Percentiles rank a stretch among this genome's conserved stretches.
These are phyloP conservation scores for Riptortus pedestris DNA, from an alignment of 1,140 invertebrate species.

Conservation along the genomic window DNA sequence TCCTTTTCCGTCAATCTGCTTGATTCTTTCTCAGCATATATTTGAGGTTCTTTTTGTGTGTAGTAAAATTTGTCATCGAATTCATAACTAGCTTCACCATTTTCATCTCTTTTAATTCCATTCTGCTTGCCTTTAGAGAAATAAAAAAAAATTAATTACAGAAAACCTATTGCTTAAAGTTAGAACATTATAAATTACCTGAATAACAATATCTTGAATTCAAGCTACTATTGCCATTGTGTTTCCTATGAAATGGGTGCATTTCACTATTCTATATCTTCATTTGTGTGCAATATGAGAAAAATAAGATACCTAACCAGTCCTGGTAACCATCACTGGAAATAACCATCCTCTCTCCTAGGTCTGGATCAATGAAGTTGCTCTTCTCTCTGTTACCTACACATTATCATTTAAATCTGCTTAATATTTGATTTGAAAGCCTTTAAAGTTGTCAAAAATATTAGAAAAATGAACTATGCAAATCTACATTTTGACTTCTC, in stretches of 20 bases:
- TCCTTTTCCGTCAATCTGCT: conserved; percentile 21
- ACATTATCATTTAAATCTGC: too few species aligned
- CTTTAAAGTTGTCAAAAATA: too few species aligned
- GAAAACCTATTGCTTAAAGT: neutral
- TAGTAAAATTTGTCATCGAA: conserved; percentile 19
- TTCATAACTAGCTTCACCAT: conserved; percentile 12
- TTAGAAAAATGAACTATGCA: too few species aligned
- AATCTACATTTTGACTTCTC: too few species aligned
- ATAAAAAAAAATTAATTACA: neutral
- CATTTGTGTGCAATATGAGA: neutral
- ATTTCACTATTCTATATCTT: neutral
- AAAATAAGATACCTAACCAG: too few species aligned
- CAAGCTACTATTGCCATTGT: neutral
- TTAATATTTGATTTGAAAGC: too few species aligned
- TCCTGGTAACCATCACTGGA: too few species aligned
- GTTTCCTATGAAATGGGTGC: conserved; percentile 15
- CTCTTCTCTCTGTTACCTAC: too few species aligned
- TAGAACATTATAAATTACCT: neutral
- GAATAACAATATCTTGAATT: neutral
- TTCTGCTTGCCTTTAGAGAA: neutral
- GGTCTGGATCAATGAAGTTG: too few species aligned
- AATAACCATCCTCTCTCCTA: too few species aligned
- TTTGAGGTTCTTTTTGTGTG: conserved; percentile 8
- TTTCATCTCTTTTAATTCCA: conserved; percentile 22
- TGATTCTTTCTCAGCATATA: conserved; percentile 5